Evolutionary conservation across 2,797 vertebrate species (phyloP).

Genomic region (Lithobates pipiens): DNA sequence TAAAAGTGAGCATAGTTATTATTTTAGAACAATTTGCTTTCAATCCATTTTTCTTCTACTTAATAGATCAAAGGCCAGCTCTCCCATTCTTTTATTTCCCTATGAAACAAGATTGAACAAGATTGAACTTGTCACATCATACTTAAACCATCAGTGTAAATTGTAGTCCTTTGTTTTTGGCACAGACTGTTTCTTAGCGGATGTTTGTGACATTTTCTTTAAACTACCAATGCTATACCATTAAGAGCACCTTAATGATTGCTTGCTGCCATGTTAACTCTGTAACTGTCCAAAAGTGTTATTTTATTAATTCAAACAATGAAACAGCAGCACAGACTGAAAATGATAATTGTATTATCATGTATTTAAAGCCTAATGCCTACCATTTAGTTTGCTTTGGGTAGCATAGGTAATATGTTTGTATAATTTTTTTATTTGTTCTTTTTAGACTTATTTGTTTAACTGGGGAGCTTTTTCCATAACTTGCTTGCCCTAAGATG

Average conservation of each 20-base stretch:
- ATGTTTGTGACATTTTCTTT: slow-evolving; percentile 24
- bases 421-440: too few relatives aligned
- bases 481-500: too few relatives aligned
- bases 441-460: too few relatives aligned
- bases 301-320: background rate
- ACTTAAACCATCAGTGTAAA: slow-evolving; percentile 40
- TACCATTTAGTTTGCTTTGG: too few relatives aligned
- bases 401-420: too few relatives aligned
- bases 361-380: too few relatives aligned
- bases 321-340: background rate
- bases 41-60: slow-evolving; percentile 43
- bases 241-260: slow-evolving; percentile 20
- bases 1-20: slow-evolving; percentile 38
- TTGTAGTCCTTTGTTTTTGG: slow-evolving; percentile 19
- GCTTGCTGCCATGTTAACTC: slow-evolving; percentile 10
- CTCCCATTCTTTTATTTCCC: slow-evolving; percentile 22
- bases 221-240: slow-evolving; percentile 24
- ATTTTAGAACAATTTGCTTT: slow-evolving; percentile 41
- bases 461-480: too few relatives aligned
- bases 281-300: slow-evolving; percentile 1
- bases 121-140: slow-evolving; percentile 33
- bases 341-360: too few relatives aligned
- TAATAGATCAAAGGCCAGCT: slow-evolving; percentile 42
- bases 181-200: background rate
- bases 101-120: slow-evolving; percentile 7